Base-by-base conservation (phyloP, 1,140 invertebrate species). In the Saccostrea glomerata region DNA sequence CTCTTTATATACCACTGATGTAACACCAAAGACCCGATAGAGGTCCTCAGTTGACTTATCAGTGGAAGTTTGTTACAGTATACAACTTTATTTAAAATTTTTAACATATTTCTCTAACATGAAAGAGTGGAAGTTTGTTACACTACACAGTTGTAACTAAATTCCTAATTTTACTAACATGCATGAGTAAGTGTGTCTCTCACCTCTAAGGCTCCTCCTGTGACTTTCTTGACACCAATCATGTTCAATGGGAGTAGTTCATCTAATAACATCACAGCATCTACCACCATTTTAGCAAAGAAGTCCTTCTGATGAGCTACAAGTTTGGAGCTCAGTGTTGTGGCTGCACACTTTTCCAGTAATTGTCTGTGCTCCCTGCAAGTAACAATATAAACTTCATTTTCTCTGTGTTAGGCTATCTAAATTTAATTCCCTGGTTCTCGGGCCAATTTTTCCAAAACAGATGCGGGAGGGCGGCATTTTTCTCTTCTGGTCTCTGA, bases 151-250 rank as follows among this genome's bases (percentile, higher is more conserved):
- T n/a, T n/a, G n/a, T 60, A 36, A 36, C 30, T 36, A 36, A 0
- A 36, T 36, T 36, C 30, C 30, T 36, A 36, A 36, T 36, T 36
- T 2, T 36, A n/a, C 66, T 30, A 77, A 30, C 7, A 36, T 30
- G 5, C 7, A 36, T 13, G 6, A 73, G 36, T 36, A 11, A 73
- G 4, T 15, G 36, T 0, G 0, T 77, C 11, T 12, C 93, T 93
- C 92, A 97, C 97, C 95, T 99, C 98, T 13, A 99, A 94, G 7
- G 97, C 97, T 89, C 99, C 99, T 85, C 99, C 99, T n/a, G 97
- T 96, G 20, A 99, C 97, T 95, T 99, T 99, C 95, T 99, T 99
- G 89, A 99, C 99, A 86, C 99, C 99, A 95, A 99, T 99, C 99
- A 99, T 99, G 94, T 99, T 99, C 17, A 99, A 95, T 0, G 99